Evolutionary conservation across 2,888 invertebrate species (phyloP).

Genomic region (Ptychoptera albimana): DNA sequence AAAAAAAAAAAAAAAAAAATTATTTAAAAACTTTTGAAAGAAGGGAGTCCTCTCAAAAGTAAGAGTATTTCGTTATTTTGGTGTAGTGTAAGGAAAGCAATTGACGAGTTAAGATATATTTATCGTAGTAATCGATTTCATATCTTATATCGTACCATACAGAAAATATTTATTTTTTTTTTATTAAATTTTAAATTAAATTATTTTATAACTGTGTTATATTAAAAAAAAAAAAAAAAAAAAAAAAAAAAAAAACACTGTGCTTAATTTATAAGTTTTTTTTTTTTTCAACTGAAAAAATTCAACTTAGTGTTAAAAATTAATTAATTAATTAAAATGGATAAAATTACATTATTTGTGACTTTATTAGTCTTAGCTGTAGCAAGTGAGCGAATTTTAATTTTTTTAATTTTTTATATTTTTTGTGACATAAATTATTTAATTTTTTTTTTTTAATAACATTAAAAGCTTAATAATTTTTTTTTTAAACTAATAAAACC

Average conservation of each 20-base stretch:
- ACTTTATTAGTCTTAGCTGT: conserved; percentile 23
- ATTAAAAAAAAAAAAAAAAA: no score
- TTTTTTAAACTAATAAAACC: no score
- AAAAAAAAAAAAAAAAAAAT: no score
- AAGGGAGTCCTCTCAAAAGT: conserved; percentile 31
- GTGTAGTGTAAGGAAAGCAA: conserved; percentile 30
- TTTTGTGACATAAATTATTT: neutral
- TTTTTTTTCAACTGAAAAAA: neutral
- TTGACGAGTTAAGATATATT: conserved; percentile 20
- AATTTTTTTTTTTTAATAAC: neutral
- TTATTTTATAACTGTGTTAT: no score
- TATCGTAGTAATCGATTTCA: conserved; percentile 1
- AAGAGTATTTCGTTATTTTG: conserved; percentile 15
- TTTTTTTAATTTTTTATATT: conserved; percentile 1
- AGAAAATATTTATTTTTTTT: no score
- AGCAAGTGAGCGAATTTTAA: conserved; percentile 24
- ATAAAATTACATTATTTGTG: conserved; percentile 22
- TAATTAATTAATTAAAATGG: conserved; percentile 8
- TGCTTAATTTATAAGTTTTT: conserved; percentile 2
- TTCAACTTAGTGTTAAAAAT: conserved; percentile 9
- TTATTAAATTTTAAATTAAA: no score
- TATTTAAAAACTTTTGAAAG: conserved; percentile 4
- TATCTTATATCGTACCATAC: neutral
- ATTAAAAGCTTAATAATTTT: neutral
- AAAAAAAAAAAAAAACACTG: no score